Base-by-base conservation (phyloP, 1,140 invertebrate species). In the Sarcophaga peregrina region DNA sequence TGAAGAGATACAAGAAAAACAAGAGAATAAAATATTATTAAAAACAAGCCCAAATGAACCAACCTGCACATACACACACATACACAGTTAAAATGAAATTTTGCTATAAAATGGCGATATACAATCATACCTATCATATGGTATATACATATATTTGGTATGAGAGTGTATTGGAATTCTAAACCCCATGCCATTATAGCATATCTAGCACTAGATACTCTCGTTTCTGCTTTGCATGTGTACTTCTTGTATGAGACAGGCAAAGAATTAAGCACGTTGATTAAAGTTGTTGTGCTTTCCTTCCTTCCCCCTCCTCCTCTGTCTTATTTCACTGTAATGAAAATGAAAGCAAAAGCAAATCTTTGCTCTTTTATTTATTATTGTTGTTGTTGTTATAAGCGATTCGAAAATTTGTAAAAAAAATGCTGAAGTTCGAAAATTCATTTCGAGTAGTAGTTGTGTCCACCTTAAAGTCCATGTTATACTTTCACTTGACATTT, bases 41-140 rank as follows among this genome's bases (percentile, higher is more conserved):
- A 78, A 37, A 78, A 78, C 75, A 78, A 78, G 75, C 75, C 75
- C 75, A 78, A 78, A 78, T 78, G 25, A 37, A 37, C 25, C 25
- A 37, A 37, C 25, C 25, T 2, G 25, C 25, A 37, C 25, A 37
- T 4, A 37, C 1, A 37, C 25, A 37, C 1, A 37, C 25, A 37
- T 37, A 37, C 25, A 37, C 25, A 37, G 4, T 37, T 37, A 37
- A 37, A 37, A 37, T 37, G 25, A 37, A 37, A 37, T 37, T 37
- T 37, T 37, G 25, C 25, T 37, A 37, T 37, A 37, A 37, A 37
- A 37, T 37, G 25, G 50, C 75, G 25, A 20, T 78, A 78, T 17
- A 76, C 15, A 20, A 76, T 76, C 5, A n/a, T 76, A 48, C 46
- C 17, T 62, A 62, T 3, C 58, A 5, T n/a, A n/a, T 9, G 50